Evolutionary conservation across 2,797 vertebrate genomes (phyloP).

Genomic region (Acanthurus leucopareius): DNA sequence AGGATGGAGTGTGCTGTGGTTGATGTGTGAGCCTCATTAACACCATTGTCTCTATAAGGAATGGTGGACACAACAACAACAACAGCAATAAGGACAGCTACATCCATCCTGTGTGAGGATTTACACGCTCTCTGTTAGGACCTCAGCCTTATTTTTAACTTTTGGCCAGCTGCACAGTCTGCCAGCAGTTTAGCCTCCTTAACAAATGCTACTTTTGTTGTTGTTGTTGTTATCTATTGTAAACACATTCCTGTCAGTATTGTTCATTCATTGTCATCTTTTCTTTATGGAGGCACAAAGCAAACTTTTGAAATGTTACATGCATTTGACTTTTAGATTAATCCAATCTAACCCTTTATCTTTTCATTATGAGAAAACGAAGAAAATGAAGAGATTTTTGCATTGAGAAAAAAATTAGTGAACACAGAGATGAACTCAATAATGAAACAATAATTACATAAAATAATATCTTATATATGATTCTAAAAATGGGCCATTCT

Average conservation of each 20-base stretch:
- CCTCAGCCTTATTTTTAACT: conserved; percentile 55
- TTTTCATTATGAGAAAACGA: neutral
- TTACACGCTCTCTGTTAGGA: conserved; percentile 31
- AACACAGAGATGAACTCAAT: too few species aligned
- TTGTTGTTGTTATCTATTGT: neutral
- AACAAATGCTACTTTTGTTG: conserved; percentile 1
- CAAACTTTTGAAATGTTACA: too few species aligned
- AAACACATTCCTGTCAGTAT: neutral
- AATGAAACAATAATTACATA: too few species aligned
- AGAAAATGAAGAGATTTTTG: neutral
- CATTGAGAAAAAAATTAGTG: neutral
- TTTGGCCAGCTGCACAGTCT: conserved; percentile 35
- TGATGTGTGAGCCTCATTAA: conserved; percentile 74
- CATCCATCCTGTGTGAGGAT: conserved; percentile 66
- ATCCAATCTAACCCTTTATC: neutral
- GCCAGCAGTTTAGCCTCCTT: conserved; percentile 12
- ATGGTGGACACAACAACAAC: conserved; percentile 60
- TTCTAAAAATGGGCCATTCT: too few species aligned
- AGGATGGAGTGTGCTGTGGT: conserved; percentile 36
- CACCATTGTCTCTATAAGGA: conserved; percentile 64
- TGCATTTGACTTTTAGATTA: neutral
- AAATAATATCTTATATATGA: too few species aligned
- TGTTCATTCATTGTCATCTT: neutral
- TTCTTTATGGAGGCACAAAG: neutral
- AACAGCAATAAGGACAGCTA: conserved; percentile 41